A percentile compares a stretch with the other conserved stretches of the same genome.
Evolutionary conservation across 1,140 invertebrate species (phyloP).

Genomic region (Seison nebaliae): DNA sequence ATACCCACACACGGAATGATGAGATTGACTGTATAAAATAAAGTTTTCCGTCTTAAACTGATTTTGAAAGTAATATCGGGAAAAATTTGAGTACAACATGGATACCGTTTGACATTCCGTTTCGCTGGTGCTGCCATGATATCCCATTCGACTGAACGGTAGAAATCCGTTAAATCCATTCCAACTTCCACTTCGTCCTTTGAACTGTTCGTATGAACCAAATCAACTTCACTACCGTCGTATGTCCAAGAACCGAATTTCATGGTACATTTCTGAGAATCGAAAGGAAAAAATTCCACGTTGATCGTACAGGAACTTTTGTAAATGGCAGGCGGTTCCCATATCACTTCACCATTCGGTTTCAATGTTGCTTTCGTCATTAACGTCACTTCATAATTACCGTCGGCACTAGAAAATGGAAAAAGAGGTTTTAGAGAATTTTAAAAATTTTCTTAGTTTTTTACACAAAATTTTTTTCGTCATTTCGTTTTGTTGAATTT

Average conservation of each 20-base stretch:
- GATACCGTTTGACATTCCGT: constrained; percentile 34
- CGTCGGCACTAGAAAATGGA: constrained; percentile 29
- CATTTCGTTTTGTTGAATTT: constrained; percentile 15
- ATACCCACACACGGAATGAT: constrained; percentile 29
- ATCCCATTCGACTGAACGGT: constrained; percentile 79
- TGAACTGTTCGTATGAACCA: constrained; percentile 6
- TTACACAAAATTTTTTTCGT: neutral
- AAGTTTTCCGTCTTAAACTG: constrained; percentile 46
- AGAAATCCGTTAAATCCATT: constrained; percentile 22
- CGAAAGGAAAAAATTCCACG: constrained; percentile 43
- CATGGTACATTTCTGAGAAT: constrained; percentile 71
- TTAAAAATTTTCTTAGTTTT: neutral
- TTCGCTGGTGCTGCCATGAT: constrained; percentile 62
- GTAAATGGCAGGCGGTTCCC: constrained; percentile 11
- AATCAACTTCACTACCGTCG: constrained; percentile 3
- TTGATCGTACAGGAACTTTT: constrained; percentile 14
- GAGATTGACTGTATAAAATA: constrained; percentile 29
- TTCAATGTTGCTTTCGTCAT: constrained; percentile 47
- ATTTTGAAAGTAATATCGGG: constrained; percentile 94
- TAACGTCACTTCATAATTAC: constrained; percentile 33
- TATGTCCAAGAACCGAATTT: constrained; percentile 47
- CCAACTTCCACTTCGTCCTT: constrained; percentile 10
- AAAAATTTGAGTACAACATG: constrained; percentile 64
- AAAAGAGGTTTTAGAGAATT: neutral
- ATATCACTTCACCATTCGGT: constrained; percentile 20